phyloP scores from a whole-genome alignment of 2,113 vertebrate genomes.

The Laticauda colubrina region DNA sequence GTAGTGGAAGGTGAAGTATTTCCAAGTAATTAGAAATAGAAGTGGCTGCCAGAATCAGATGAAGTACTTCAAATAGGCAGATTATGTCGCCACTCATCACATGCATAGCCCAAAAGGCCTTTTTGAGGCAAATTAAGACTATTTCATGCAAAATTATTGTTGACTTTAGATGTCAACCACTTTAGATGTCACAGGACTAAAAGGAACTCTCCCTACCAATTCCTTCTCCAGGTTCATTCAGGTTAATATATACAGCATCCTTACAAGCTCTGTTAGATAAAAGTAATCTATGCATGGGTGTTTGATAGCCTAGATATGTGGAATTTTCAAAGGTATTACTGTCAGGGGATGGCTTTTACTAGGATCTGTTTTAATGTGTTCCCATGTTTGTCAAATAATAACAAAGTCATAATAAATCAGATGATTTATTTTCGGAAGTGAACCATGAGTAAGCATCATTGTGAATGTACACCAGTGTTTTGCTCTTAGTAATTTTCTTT shows the following conservation, averaged over 20 bases:
- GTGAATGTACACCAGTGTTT: background rate
- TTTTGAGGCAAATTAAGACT: background rate
- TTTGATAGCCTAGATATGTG: background rate
- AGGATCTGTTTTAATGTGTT: background rate
- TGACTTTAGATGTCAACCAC: background rate
- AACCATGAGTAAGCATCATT: background rate
- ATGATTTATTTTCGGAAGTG: background rate
- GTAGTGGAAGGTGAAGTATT: background rate
- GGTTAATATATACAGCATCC: background rate
- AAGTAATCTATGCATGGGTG: background rate
- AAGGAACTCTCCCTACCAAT: background rate
- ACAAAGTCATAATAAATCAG: background rate
- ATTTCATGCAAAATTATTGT: background rate
- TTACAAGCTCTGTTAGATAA: background rate
- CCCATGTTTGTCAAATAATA: background rate
- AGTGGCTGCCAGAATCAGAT: background rate
- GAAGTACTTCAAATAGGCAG: background rate
- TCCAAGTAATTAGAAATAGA: background rate
- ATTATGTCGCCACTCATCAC: background rate
- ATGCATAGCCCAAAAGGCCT: background rate
- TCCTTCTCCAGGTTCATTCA: background rate
- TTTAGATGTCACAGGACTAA: background rate
- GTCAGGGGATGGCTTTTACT: background rate
- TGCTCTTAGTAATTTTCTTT: background rate
- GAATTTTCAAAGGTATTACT: background rate